Evolutionary conservation across 2,797 vertebrate species (phyloP), one percentile per base, ranked within the genome.

Genomic region (Pygocentrus nattereri): DNA sequence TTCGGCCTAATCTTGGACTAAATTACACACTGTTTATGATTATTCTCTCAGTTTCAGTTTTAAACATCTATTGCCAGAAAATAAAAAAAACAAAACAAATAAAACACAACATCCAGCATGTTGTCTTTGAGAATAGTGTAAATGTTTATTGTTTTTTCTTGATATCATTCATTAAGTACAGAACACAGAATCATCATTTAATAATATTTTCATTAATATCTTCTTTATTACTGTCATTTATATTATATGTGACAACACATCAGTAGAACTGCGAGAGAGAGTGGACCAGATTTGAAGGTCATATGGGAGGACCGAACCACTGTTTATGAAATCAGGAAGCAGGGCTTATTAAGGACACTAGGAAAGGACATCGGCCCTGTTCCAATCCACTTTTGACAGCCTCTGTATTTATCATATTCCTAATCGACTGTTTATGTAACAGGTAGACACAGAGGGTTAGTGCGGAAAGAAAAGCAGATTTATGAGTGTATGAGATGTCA

Each of bases 121-220:
- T 82, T 65, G 77, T 76, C 31, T 88, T 84, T 89, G 84, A 85
- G 90, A 94, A 93, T 90, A 92, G 91, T 92, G 92, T 93, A 92
- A 93, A 94, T 92, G 89, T 95, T 95, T 94, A 94, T 93, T 94
- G 89, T 88, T 90, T 90, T 90, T 92, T 91, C 82, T 88, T 90
- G 84, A 86, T 92, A 92, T 91, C 89, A 91, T 93, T 92, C 82
- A 89, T 92, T 86, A 89, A 92, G 93, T 93, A 95, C 92, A 93
- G 91, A 93, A 94, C 92, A 94, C 91, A 92, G 91, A 94, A 91
- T 94, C 89, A 90, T 89, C 67, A 74, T 90, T 91, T 88, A 87
- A 90, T 93, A 89, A 90, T 90, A 91, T 85, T 91, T 86, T 88
- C 89, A 90, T 93, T 91, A 83, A 91, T 91, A 92, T 92, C 81